A percentile compares a stretch with the other conserved stretches of the same genome.
Evolutionary conservation across 2,113 vertebrate species (phyloP).

Genomic region (Ploceus nigricollis): DNA sequence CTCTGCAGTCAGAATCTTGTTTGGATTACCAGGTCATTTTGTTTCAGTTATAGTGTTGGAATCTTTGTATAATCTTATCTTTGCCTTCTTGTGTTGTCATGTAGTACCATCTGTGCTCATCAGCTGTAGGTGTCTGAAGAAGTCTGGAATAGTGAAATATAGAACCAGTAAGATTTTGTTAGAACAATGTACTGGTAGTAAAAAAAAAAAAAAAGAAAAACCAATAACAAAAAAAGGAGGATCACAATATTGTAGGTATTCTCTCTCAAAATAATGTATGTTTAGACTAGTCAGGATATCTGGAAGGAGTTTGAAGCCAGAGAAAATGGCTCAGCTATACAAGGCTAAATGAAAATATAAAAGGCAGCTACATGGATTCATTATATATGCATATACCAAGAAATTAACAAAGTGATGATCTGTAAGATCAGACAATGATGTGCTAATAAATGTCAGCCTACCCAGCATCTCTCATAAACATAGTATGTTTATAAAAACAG

Average conservation of each 20-base stretch:
- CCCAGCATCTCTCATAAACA: background rate
- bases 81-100: background rate
- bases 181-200: background rate
- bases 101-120: background rate
- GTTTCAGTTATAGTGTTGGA: background rate
- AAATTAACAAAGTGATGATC: background rate
- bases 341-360: background rate
- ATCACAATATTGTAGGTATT: background rate
- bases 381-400: background rate
- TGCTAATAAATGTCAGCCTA: conserved; percentile 28
- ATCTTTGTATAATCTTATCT: background rate
- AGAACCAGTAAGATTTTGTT: background rate
- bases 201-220: background rate
- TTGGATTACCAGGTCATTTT: conserved; percentile 12
- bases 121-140: background rate
- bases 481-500: background rate
- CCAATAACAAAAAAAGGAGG: background rate
- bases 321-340: background rate
- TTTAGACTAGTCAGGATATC: background rate
- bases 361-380: background rate
- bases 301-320: background rate
- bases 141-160: background rate
- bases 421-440: background rate
- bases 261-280: background rate
- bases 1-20: conserved; percentile 19